Evolutionary conservation across 1,140 invertebrate genomes (phyloP).

Genomic region (Drosophila sucinea): DNA sequence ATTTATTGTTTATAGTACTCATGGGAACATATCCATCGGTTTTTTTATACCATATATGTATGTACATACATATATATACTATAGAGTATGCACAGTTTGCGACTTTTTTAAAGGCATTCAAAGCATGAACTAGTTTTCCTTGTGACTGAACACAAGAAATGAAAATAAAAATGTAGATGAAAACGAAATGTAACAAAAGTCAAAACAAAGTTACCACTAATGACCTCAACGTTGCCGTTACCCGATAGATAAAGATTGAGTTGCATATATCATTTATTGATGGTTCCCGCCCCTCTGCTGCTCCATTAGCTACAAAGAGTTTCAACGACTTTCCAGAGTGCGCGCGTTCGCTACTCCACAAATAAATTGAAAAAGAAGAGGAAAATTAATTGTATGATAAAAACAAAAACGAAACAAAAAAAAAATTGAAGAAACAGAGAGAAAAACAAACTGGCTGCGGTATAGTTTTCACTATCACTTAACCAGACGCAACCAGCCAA

Average conservation of each 20-base stretch:
- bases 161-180: conserved; percentile 22
- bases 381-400: conserved; percentile 63
- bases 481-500: conserved; percentile 21
- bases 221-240: conserved; percentile 48
- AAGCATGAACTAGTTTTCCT: conserved; percentile 72
- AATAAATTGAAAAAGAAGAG: conserved; percentile 52
- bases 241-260: conserved; percentile 34
- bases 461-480: conserved; percentile 75
- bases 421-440: not conserved
- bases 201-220: conserved; percentile 42
- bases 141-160: conserved; percentile 51
- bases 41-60: too few relatives aligned
- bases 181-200: conserved; percentile 49
- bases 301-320: conserved; percentile 14
- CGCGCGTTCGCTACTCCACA: conserved; percentile 49
- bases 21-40: too few relatives aligned
- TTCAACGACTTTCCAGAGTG: conserved; percentile 62
- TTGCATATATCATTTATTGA: conserved; percentile 26
- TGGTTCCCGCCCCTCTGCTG: not conserved
- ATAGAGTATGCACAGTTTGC: conserved; percentile 13
- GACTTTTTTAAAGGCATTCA: conserved; percentile 36
- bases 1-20: too few relatives aligned
- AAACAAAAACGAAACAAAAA: conserved; percentile 54
- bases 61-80: too few relatives aligned
- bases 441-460: conserved; percentile 26